Evolutionary conservation across 2,888 invertebrate species (phyloP).

Genomic region (Pocota personata): DNA sequence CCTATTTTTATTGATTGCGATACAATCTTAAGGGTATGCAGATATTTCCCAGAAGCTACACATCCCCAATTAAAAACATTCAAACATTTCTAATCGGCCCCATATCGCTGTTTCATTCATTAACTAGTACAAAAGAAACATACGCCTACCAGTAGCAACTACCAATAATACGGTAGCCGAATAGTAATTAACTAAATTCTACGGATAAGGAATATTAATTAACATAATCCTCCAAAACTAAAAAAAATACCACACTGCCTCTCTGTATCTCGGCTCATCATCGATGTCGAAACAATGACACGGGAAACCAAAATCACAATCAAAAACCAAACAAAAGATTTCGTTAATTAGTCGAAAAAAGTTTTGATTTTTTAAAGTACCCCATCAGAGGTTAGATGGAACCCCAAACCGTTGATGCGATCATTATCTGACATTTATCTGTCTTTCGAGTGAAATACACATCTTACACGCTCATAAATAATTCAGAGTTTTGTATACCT

Average conservation of each 20-base stretch:
- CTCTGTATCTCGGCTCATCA: slow-evolving; percentile 19
- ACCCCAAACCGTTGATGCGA: slow-evolving; percentile 19
- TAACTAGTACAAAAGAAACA: slow-evolving; percentile 3
- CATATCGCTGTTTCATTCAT: slow-evolving; percentile 23
- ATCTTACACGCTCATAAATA: slow-evolving; percentile 61
- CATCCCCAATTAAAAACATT: slow-evolving; percentile 32
- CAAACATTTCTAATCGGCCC: slow-evolving; percentile 14
- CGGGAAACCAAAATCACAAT: background rate
- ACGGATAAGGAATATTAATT: slow-evolving; percentile 62
- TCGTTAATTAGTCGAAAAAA: slow-evolving; percentile 62
- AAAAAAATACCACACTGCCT: background rate
- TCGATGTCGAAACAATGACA: slow-evolving; percentile 59
- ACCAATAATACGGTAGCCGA: slow-evolving; percentile 61
- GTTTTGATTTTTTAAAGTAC: slow-evolving; percentile 36
- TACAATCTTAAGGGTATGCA: slow-evolving; percentile 39
- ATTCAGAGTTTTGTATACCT: slow-evolving; percentile 30
- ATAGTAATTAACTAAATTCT: slow-evolving; percentile 63
- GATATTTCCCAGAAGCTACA: slow-evolving; percentile 49
- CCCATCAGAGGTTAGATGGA: slow-evolving; percentile 15
- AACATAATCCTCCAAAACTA: slow-evolving; percentile 48
- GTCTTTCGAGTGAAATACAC: slow-evolving; percentile 53
- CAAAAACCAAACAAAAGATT: slow-evolving; percentile 59
- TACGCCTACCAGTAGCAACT: slow-evolving; percentile 25
- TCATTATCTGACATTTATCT: slow-evolving; percentile 65
- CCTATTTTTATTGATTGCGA: slow-evolving; percentile 42